Percentiles rank a stretch among this genome's conserved stretches.
Conservation (phyloP, 2,113 vertebrate species). For the Pristiophorus japonicus region DNA sequence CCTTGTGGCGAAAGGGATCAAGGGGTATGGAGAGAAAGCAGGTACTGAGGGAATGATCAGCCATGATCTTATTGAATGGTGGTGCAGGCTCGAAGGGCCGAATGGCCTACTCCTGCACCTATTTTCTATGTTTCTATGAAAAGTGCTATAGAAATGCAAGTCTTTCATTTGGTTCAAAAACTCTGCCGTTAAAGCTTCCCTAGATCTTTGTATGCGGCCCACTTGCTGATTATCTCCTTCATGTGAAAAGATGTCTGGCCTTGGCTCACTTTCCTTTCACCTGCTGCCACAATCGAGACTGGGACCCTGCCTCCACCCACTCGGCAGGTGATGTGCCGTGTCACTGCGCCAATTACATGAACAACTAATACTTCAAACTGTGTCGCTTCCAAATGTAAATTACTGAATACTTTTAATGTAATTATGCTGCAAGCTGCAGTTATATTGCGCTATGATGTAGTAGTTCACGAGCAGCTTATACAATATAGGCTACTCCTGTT, state of each 20-base stretch:
- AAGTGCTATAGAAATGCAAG: no score
- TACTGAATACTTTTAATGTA: no score
- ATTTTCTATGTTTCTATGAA: no score
- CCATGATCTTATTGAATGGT: no score
- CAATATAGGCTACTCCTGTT: background rate
- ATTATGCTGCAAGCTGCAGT: no score
- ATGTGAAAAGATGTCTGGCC: background rate
- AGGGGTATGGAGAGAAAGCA: no score
- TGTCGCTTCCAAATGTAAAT: background rate
- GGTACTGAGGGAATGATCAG: no score
- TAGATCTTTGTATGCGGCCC: background rate
- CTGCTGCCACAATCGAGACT: background rate
- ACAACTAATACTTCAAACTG: background rate
- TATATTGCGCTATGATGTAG: background rate
- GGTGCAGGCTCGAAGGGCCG: no score
- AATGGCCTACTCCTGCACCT: no score
- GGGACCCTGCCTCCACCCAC: background rate
- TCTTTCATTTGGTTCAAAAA: background rate
- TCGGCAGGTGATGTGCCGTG: background rate
- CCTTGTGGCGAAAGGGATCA: no score
- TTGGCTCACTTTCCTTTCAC: background rate
- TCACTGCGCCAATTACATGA: background rate
- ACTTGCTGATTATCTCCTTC: background rate
- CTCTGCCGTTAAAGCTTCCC: background rate
- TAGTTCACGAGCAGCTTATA: background rate